Evolutionary conservation across 2,888 invertebrate species (phyloP), one percentile per base, ranked within the genome.

Genomic region (Xiphydria camelus): DNA sequence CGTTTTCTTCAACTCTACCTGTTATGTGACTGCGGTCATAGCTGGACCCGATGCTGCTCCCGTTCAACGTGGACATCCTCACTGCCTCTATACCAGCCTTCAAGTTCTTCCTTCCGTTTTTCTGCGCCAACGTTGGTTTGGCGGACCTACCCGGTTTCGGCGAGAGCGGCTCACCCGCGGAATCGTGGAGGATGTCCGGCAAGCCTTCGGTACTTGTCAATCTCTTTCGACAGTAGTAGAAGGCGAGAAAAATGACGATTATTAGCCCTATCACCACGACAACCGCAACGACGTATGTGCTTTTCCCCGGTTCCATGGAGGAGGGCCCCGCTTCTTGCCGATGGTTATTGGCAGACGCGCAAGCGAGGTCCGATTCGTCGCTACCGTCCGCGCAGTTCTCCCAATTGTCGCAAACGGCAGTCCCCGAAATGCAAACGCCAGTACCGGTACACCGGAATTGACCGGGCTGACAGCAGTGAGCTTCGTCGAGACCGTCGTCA

Each of bases 311-410:
- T 1, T 73, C 72, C 3, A 21, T 56, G 2, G 40, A 21, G n/a
- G 17, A 37, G 3, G 37, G 50, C 36, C 34, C 48, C 19, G 54
- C 44, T 66, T 79, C 51, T 36, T 79, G 77, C 4, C 78, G 75
- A n/a, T 76, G 76, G 44, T 77, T 68, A 31, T 64, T 68, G 3
- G 62, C 58, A 1, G 68, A 63, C 1, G 78, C 77, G 62, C 89
- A 89, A 3, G 83, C 81, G 2, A 84, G 80, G 1, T 82, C 79
- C 4, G 82, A 78, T 71, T 93, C 93, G 70, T 93, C 92, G 1
- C 87, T 83, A 1, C 89, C 89, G 75, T 92, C 91, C 1, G 83
- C 84, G 68, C 93, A 93, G 68, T 92, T 84, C 6, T 82, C 83
- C 73, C 82, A 84, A 0, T 87, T 86, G 73, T 93, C 90, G 63